phyloP scores from a whole-genome alignment of 2,888 invertebrate species.

The Drosophila rubida region DNA sequence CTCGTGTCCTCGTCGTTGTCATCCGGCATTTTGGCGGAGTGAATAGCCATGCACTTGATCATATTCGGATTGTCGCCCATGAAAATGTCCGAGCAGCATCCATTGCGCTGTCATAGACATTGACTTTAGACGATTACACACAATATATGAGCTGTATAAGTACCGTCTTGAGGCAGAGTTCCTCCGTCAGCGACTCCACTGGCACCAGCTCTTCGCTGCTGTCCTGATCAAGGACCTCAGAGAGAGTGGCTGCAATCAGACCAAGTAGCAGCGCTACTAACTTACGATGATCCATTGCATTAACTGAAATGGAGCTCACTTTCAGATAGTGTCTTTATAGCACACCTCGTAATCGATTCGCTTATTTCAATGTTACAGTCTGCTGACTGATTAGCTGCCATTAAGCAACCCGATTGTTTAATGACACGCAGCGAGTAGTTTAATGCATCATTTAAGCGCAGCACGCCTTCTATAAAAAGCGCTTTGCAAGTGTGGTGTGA shows the following conservation, averaged over 20 bases:
- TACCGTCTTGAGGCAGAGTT: slow-evolving; percentile 55
- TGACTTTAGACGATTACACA: neutral
- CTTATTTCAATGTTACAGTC: slow-evolving; percentile 58
- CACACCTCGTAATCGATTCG: slow-evolving; percentile 24
- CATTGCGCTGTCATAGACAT: slow-evolving; percentile 42
- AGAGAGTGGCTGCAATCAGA: neutral
- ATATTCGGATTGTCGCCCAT: slow-evolving; percentile 55
- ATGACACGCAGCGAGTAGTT: slow-evolving; percentile 38
- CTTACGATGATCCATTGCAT: slow-evolving; percentile 11
- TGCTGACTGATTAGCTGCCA: slow-evolving; percentile 1
- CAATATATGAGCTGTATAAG: neutral
- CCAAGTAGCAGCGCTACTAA: neutral
- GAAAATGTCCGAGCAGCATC: slow-evolving; percentile 55
- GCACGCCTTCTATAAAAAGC: slow-evolving; percentile 29
- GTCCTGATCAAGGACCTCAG: slow-evolving; percentile 27
- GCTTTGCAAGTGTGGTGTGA: neutral
- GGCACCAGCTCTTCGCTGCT: slow-evolving; percentile 21
- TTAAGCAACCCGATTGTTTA: slow-evolving; percentile 31
- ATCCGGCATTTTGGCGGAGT: slow-evolving; percentile 63
- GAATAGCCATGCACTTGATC: slow-evolving; percentile 64
- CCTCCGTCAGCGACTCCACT: slow-evolving; percentile 22
- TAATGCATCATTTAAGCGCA: slow-evolving; percentile 20
- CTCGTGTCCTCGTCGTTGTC: slow-evolving; percentile 35
- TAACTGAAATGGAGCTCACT: slow-evolving; percentile 19
- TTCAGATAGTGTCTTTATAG: slow-evolving; percentile 47